These are phyloP conservation scores for Laticauda laticaudata DNA, from an alignment of 2,113 vertebrate genomes.

Conservation along the genomic window DNA sequence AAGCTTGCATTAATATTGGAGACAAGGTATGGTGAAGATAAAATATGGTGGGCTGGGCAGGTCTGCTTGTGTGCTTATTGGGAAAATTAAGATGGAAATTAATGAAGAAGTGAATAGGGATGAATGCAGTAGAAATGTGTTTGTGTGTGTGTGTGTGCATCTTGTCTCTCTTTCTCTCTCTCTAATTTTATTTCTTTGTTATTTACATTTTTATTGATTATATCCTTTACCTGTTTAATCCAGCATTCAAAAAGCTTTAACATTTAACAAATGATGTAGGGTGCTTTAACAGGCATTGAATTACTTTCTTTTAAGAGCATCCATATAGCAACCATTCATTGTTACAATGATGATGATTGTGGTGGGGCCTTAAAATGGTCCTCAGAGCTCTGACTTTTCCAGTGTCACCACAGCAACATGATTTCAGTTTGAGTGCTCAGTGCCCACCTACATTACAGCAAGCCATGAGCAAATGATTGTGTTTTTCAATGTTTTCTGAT, in stretches of 20 bases:
- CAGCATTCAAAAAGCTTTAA: background rate
- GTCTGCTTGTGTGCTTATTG: background rate
- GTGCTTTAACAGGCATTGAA: background rate
- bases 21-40: slow-evolving; percentile 81
- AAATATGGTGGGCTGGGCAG: background rate
- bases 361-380: background rate
- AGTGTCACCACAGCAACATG: background rate
- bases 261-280: background rate
- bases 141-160: background rate
- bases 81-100: background rate
- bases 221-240: background rate
- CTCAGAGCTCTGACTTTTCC: background rate
- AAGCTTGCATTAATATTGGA: slow-evolving; percentile 92
- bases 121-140: background rate
- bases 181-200: background rate
- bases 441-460: background rate
- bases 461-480: background rate
- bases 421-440: background rate
- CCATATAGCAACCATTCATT: background rate
- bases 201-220: background rate
- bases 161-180: background rate
- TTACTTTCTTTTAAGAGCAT: background rate
- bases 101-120: background rate
- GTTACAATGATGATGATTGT: background rate
- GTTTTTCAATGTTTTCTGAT: background rate